A percentile compares a stretch with the other conserved stretches of the same genome.
These are phyloP conservation scores for Rallus limicola DNA, from an alignment of 2,113 vertebrate species.

Conservation along the genomic window DNA sequence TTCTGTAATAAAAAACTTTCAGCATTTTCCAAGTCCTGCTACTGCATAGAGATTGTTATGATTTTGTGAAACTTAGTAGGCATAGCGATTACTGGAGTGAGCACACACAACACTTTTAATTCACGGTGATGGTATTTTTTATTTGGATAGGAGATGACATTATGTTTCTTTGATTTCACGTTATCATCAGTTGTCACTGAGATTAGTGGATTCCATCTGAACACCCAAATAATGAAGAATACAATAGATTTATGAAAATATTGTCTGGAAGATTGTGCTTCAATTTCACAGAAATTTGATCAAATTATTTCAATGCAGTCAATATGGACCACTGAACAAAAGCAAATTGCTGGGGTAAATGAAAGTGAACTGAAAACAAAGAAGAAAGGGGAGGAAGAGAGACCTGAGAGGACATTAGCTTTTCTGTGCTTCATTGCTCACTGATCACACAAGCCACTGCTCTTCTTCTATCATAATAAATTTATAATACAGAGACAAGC, in stretches of 20 bases:
- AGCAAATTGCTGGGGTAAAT: background rate
- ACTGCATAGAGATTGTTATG: background rate
- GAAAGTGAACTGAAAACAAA: background rate
- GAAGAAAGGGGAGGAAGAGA: background rate
- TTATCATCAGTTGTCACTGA: background rate
- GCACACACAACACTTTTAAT: background rate
- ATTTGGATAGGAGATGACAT: background rate
- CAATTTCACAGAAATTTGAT: conserved; percentile 18
- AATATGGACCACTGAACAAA: conserved; percentile 1
- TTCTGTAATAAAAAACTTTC: conserved; percentile 14
- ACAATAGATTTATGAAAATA: conserved; percentile 19
- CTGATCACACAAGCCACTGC: background rate
- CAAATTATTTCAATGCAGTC: background rate
- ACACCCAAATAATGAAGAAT: background rate
- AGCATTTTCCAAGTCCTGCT: background rate
- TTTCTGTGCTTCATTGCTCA: background rate
- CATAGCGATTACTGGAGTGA: background rate
- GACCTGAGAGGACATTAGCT: background rate
- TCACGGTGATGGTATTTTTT: background rate
- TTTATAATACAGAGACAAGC: no score
- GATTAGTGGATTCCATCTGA: background rate
- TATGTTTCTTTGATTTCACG: background rate
- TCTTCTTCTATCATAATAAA: background rate
- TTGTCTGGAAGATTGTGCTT: background rate
- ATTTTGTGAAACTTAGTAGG: background rate